Base-by-base conservation (phyloP, 1,140 invertebrate species). In the Hyposmocoma kahamanoa region DNA sequence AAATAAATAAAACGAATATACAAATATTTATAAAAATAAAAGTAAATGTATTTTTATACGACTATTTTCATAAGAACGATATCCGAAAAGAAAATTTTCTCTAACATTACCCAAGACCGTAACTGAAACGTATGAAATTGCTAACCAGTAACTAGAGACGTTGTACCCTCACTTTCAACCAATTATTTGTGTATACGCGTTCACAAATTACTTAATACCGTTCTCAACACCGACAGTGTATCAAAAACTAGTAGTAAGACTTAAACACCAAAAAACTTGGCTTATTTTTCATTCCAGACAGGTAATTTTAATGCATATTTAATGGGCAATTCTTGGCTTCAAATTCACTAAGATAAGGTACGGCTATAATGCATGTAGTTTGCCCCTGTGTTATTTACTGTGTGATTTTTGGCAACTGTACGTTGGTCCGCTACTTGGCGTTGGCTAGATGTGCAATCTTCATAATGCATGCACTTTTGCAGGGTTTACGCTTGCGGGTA, bases 281-380 rank as follows among this genome's bases (percentile, higher is more conserved):
- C 67, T 66, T 71, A 79, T 81, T 81, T 83, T 76, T 84, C 72
- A 79, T 79, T 70, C 62, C 55, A 65, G 69, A 68, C 81, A 84
- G 81, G 81, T 84, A 84, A 84, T 84, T 82, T 83, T 84, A 84
- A 84, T 84, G 81, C 79, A 84, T 84, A 84, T 78, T 82, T 84
- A 84, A 84, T 81, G 79, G 78, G 72, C 77, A 70, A 81, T 74
- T 83, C 72, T 84, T 84, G 81, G 81, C 81, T 84, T 84, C 79
- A 83, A 84, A 84, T 84, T 73, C 81, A 70, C 73, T 71, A 84
- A 82, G 81, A 84, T 84, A 84, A 83, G 81, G 81, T 81, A 72
- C 60, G 61, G 67, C 67, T 71, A 83, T 84, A 84, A 85, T 83
- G 79, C 81, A 85, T 80, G 71, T 75, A 79, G 79, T 81, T 71